A percentile compares a stretch with the other conserved stretches of the same genome.
Evolutionary conservation across 2,113 vertebrate genomes (phyloP).

Genomic region (Callithrix jacchus): DNA sequence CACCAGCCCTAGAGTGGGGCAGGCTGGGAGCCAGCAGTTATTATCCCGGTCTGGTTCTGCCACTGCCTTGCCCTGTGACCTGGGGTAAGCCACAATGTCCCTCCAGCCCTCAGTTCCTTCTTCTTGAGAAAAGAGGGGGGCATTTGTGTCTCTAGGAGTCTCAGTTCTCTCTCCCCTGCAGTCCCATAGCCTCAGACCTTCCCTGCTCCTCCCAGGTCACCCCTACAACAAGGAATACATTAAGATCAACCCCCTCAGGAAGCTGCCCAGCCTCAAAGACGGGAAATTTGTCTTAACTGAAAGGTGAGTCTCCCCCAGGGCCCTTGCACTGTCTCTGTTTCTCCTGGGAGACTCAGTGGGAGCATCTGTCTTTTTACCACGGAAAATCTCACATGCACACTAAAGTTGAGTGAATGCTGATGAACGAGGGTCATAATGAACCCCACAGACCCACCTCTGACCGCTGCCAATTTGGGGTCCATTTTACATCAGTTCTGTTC

Average conservation of each 20-base stretch:
- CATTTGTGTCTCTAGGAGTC: background rate
- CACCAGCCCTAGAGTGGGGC: background rate
- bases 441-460: too few species aligned
- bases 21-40: background rate
- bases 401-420: background rate
- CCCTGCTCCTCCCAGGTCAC: slow-evolving; percentile 51
- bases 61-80: background rate
- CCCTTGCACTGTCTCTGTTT: rapidly evolving
- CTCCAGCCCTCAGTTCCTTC: background rate
- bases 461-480: background rate
- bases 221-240: slow-evolving; percentile 72
- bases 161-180: background rate
- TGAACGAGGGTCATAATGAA: rapidly evolving
- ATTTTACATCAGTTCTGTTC: background rate
- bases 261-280: slow-evolving; percentile 71
- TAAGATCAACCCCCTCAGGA: slow-evolving; percentile 67
- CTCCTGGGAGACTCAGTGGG: background rate
- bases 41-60: background rate
- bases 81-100: background rate
- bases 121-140: background rate
- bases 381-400: background rate
- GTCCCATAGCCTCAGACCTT: background rate
- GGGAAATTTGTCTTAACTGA: slow-evolving; percentile 72
- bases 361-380: background rate
- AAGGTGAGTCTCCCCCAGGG: slow-evolving; percentile 22